Percentiles rank a stretch among this genome's conserved stretches.
phyloP scores from a whole-genome alignment of 2,888 invertebrate species.

The Erebia ligea region DNA sequence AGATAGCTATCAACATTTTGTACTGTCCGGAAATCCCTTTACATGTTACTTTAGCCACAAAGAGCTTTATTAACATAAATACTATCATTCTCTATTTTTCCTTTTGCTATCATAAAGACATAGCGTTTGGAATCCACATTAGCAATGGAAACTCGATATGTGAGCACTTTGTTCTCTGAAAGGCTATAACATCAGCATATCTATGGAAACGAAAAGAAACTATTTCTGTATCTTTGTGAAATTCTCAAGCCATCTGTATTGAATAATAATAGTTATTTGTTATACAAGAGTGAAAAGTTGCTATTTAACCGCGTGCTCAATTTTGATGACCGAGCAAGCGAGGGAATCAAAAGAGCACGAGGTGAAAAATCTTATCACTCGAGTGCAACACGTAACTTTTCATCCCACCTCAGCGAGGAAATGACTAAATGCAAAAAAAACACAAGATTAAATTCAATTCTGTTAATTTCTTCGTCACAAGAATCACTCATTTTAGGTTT shows the following conservation, averaged over 20 bases:
- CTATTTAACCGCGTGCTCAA: no score
- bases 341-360: no score
- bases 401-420: no score
- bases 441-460: no score
- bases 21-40: background rate
- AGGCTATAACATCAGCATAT: slow-evolving; percentile 61
- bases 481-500: no score
- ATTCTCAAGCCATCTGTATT: slow-evolving; percentile 38
- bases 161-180: slow-evolving; percentile 56
- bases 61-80: slow-evolving; percentile 24
- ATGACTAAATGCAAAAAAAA: no score
- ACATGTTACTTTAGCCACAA: slow-evolving; percentile 14
- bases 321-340: no score
- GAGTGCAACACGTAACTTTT: no score
- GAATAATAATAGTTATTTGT: no score
- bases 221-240: slow-evolving; percentile 15
- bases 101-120: slow-evolving; percentile 24
- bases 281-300: no score
- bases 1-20: background rate
- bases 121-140: slow-evolving; percentile 25
- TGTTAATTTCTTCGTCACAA: no score
- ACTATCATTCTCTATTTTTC: slow-evolving; percentile 14
- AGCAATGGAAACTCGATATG: slow-evolving; percentile 28
- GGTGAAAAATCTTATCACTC: no score
- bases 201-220: slow-evolving; percentile 44